Evolutionary conservation across 1,140 invertebrate genomes (phyloP), one percentile per base, ranked within the genome.

Genomic region (Bombus polaris): DNA sequence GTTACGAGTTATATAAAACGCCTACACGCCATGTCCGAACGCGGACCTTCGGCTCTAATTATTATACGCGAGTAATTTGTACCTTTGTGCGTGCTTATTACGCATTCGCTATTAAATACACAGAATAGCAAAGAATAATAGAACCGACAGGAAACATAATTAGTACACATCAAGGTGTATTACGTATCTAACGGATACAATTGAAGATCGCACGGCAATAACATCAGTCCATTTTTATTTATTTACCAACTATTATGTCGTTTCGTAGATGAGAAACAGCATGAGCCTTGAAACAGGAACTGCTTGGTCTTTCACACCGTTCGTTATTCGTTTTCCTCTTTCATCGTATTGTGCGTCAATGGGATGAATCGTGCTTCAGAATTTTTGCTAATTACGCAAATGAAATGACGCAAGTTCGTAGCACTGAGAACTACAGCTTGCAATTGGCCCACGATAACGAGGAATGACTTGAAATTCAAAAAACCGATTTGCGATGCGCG

Each of bases 301-400:
- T 12, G 10, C 0, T 8, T 25, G 42, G 47, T 71, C 25, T 72
- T 53, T 72, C 47, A 25, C 59, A 8, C 18, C 32, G 53, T 39
- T 57, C 53, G 25, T 68, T 25, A 13, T 15, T 5, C 32, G 57
- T 62, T 42, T n/a, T 32, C 35, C 42, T 22, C 59, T 57, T 42
- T 13, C n/a, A 10, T 39, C 18, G 74, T n/a, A 57, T 42, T n/a
- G 73, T 77, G 47, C 81, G 73, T 83, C 73, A 77, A 18, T 25
- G 12, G 32, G 12, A 57, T 59, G 32, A 6, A 57, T 59, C 47
- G n/a, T 8, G 28, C 13, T 39, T 18, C 47, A 70, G 35, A 74
- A 83, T 78, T 77, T 83, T 70, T 78, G 37, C 65, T 71, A 83
- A 83, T 83, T 78, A 70, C 82, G 74, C 44, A 78, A 78, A 32